Evolutionary conservation across 2,888 invertebrate species (phyloP).

Genomic region (Melanostoma scalare): DNA sequence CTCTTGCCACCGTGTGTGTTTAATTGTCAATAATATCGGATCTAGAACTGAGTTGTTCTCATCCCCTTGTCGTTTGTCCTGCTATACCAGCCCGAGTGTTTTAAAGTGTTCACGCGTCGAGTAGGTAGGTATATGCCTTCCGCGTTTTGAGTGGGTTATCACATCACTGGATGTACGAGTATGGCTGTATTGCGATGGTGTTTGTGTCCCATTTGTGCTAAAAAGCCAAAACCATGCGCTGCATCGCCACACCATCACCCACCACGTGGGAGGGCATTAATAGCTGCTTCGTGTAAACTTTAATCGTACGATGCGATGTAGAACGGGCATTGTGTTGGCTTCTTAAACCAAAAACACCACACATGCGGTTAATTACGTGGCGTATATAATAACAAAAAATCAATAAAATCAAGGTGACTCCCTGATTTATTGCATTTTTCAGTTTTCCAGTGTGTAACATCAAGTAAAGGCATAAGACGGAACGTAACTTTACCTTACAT

Average conservation of each 20-base stretch:
- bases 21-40: conserved; percentile 73
- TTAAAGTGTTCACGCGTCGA: conserved; percentile 71
- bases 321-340: conserved; percentile 58
- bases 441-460: conserved; percentile 38
- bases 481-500: conserved; percentile 45
- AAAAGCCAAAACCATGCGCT: conserved; percentile 13
- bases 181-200: conserved; percentile 13
- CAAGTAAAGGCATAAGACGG: conserved; percentile 31
- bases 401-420: conserved; percentile 73
- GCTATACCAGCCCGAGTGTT: conserved; percentile 54
- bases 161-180: background rate
- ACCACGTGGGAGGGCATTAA: conserved; percentile 69
- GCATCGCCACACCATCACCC: conserved; percentile 13
- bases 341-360: conserved; percentile 31
- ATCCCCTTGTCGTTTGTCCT: conserved; percentile 3
- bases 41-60: conserved; percentile 52
- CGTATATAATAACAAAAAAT: conserved; percentile 65
- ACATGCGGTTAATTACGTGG: conserved; percentile 72
- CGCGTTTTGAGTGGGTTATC: conserved; percentile 68
- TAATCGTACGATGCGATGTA: conserved; percentile 27
- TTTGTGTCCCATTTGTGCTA: conserved; percentile 34
- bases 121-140: conserved; percentile 49
- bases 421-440: conserved; percentile 71
- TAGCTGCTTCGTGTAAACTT: conserved; percentile 68
- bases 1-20: conserved; percentile 72